Evolutionary conservation across 2,888 invertebrate species (phyloP).

Genomic region (Coelogynopora nodosa): DNA sequence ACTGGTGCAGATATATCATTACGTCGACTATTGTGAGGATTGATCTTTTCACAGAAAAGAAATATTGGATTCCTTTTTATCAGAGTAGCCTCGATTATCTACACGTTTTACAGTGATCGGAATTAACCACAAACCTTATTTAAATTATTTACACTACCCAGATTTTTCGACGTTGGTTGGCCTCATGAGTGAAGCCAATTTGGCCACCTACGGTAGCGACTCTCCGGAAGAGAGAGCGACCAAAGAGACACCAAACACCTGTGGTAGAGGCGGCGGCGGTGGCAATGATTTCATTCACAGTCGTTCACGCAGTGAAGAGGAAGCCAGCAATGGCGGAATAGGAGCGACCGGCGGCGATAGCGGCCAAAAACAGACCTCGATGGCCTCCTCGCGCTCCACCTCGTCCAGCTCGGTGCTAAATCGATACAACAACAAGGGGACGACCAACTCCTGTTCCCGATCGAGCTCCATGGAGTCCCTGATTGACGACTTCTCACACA

Average conservation of each 20-base stretch:
- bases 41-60: too few relatives aligned
- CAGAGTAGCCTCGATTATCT: too few relatives aligned
- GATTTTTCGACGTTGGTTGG: background rate
- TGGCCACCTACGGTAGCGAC: background rate
- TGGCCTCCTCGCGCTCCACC: background rate
- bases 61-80: too few relatives aligned
- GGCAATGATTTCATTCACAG: background rate
- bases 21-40: too few relatives aligned
- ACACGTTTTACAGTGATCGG: background rate
- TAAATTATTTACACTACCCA: background rate
- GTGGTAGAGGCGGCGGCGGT: background rate
- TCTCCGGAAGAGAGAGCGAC: background rate
- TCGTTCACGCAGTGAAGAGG: constrained; percentile 2
- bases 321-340: background rate
- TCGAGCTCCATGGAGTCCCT: constrained; percentile 41
- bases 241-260: background rate
- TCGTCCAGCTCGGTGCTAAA: background rate
- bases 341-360: background rate
- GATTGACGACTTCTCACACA: constrained; percentile 4
- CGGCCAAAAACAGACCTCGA: background rate
- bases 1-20: background rate
- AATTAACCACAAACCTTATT: background rate
- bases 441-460: background rate
- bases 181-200: background rate
- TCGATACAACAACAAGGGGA: background rate